Evolutionary conservation across 2,888 invertebrate genomes (phyloP).

Genomic region (Netelia virgata): DNA sequence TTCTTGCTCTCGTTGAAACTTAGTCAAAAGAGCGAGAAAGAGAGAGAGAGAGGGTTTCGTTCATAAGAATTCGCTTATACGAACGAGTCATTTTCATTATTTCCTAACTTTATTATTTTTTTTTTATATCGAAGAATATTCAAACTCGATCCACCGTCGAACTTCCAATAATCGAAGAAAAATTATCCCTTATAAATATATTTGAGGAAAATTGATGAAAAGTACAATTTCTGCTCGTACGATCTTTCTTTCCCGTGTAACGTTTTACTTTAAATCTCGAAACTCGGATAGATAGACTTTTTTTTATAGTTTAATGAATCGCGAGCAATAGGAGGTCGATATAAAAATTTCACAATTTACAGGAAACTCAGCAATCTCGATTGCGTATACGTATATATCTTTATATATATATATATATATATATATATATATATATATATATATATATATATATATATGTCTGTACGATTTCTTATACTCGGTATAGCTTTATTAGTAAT

Average conservation of each 20-base stretch:
- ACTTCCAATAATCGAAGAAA: conserved; percentile 8
- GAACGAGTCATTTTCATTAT: background rate
- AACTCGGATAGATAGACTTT: no score
- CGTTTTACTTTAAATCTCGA: no score
- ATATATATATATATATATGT: background rate
- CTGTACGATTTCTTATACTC: background rate
- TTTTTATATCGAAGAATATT: conserved; percentile 1
- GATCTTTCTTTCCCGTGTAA: background rate
- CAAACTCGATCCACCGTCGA: background rate
- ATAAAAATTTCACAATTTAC: background rate
- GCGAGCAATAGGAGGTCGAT: background rate
- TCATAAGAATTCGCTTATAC: conserved; percentile 26
- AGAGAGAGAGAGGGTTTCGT: background rate
- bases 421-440: background rate
- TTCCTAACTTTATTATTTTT: background rate
- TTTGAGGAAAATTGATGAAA: background rate
- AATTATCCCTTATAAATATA: background rate
- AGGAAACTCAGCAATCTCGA: background rate
- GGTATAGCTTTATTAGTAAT: conserved; percentile 35
- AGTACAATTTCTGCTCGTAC: background rate
- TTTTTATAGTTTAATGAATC: no score
- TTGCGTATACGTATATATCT: background rate
- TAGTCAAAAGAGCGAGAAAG: background rate
- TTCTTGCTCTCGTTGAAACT: background rate
- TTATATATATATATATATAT: background rate